Percentiles rank a stretch among this genome's conserved stretches.
phyloP scores from a whole-genome alignment of 2,113 vertebrate species.

The Leptocoma aspasia region DNA sequence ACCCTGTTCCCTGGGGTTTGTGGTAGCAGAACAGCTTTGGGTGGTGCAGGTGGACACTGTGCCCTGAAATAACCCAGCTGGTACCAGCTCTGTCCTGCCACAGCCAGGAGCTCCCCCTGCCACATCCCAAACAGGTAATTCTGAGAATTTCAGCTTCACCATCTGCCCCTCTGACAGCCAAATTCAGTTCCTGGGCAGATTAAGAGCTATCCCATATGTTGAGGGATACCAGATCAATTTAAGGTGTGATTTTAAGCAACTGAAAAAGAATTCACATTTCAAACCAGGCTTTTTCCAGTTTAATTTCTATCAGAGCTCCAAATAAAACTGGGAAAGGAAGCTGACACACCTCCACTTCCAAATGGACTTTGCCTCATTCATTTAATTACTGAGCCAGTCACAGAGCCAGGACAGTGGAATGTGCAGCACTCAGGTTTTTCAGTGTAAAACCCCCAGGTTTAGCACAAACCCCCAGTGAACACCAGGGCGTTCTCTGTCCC shows the following conservation, averaged over 20 bases:
- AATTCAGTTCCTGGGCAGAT: background rate
- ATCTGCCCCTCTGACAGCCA: background rate
- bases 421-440: background rate
- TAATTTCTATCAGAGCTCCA: background rate
- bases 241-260: background rate
- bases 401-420: background rate
- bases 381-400: background rate
- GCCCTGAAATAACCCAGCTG: background rate
- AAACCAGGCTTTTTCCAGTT: background rate
- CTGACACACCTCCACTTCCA: background rate
- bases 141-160: background rate
- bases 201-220: background rate
- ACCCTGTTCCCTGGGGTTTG: background rate
- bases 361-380: background rate
- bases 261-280: background rate
- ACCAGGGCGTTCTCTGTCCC: background rate
- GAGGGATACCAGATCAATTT: background rate
- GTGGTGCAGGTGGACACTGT: background rate
- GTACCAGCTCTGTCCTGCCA: background rate
- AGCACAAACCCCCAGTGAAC: background rate
- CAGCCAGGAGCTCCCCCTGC: background rate
- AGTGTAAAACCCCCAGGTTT: background rate
- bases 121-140: background rate
- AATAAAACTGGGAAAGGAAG: background rate
- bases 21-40: background rate